A percentile compares a stretch with the other conserved stretches of the same genome.
These are phyloP conservation scores for Syngnathus typhle DNA, from an alignment of 2,113 vertebrate species.

Conservation along the genomic window DNA sequence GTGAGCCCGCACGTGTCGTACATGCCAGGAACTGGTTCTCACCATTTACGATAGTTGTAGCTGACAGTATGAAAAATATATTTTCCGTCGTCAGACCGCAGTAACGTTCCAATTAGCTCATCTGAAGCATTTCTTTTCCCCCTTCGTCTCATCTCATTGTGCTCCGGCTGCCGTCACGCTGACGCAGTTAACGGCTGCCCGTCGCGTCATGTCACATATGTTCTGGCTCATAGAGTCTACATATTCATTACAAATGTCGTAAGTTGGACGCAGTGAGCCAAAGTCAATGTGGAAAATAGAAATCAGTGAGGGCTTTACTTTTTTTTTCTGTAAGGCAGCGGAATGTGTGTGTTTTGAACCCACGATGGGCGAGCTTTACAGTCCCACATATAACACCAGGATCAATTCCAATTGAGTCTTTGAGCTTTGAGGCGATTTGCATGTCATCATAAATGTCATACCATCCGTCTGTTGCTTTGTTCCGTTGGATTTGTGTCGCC, in stretches of 20 bases:
- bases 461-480: slow-evolving; percentile 45
- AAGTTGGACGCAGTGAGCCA: neutral
- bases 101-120: slow-evolving; percentile 52
- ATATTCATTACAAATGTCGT: slow-evolving; percentile 26
- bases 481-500: slow-evolving; percentile 33
- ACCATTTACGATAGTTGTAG: slow-evolving; percentile 17
- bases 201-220: slow-evolving; percentile 62
- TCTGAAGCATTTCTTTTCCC: slow-evolving; percentile 46
- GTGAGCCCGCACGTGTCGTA: too few species aligned
- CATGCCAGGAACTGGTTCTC: neutral
- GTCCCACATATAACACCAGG: slow-evolving; percentile 13
- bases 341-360: slow-evolving; percentile 14
- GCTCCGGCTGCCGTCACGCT: slow-evolving; percentile 51
- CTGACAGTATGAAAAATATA: slow-evolving; percentile 27
- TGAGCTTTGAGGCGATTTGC: slow-evolving; percentile 63
- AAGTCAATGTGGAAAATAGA: neutral
- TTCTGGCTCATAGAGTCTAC: slow-evolving; percentile 49
- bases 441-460: slow-evolving; percentile 62
- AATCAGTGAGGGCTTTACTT: neutral
- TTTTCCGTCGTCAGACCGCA: neutral
- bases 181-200: slow-evolving; percentile 61
- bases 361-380: slow-evolving; percentile 3
- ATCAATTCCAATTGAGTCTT: slow-evolving; percentile 45
- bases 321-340: neutral
- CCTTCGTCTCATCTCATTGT: slow-evolving; percentile 63